Evolutionary conservation across 2,888 invertebrate genomes (phyloP).

Genomic region (Galerucella pusilla): DNA sequence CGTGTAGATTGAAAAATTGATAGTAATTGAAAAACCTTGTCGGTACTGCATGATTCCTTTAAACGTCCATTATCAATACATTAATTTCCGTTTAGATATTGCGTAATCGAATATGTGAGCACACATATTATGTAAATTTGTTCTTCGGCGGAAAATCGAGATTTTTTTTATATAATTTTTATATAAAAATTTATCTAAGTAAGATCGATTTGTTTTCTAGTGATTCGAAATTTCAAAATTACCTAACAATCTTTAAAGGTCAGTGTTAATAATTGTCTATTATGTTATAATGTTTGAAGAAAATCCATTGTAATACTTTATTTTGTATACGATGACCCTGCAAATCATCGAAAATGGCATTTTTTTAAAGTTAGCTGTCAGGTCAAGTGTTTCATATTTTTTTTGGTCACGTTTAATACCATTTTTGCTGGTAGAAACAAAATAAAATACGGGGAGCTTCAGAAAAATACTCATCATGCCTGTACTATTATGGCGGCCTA

Average conservation of each 20-base stretch:
- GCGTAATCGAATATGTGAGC: background rate
- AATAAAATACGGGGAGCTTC: too few relatives aligned
- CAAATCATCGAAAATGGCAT: slow-evolving; percentile 2
- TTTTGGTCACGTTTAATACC: background rate
- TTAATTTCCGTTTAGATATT: slow-evolving; percentile 27
- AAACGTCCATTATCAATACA: slow-evolving; percentile 27
- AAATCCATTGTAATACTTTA: slow-evolving; percentile 4
- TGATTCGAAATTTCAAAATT: background rate
- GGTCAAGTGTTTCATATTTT: background rate
- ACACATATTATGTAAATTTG: background rate
- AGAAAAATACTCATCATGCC: background rate
- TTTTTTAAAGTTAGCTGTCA: background rate
- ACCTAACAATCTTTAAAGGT: background rate
- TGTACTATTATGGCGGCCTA: too few relatives aligned
- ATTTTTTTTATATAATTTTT: background rate
- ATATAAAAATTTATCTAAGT: too few relatives aligned
- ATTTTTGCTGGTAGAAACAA: background rate
- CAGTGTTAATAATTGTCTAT: background rate
- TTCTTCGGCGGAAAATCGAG: background rate
- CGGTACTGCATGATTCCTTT: slow-evolving; percentile 19
- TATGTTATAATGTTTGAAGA: background rate
- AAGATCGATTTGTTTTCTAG: too few relatives aligned
- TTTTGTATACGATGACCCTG: background rate
- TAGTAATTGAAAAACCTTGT: slow-evolving; percentile 26
- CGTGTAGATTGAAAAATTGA: slow-evolving; percentile 36